phyloP scores from a whole-genome alignment of 2,888 invertebrate species.

The Stenolophus ochropezus region DNA sequence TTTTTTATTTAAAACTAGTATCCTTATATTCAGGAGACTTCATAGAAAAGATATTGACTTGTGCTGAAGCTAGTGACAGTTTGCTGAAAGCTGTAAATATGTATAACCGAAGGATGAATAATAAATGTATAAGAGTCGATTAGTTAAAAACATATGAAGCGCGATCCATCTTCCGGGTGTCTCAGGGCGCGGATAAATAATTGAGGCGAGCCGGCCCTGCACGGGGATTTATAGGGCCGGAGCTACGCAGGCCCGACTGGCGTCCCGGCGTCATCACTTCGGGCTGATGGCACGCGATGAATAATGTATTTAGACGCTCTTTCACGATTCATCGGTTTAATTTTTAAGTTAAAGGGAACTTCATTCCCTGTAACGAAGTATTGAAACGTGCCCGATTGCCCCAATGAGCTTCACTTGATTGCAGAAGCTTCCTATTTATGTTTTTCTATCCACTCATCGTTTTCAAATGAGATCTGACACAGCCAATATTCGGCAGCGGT shows the following conservation, averaged over 20 bases:
- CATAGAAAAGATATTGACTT: too few species aligned
- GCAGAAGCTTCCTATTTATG: too few species aligned
- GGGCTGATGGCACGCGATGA: conserved; percentile 45
- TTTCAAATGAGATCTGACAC: too few species aligned
- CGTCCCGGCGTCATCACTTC: conserved; percentile 47
- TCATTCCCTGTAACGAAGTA: conserved; percentile 30
- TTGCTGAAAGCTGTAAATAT: background rate
- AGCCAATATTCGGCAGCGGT: too few species aligned
- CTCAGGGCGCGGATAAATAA: conserved; percentile 39
- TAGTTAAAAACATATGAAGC: conserved; percentile 12
- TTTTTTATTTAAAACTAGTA: too few species aligned
- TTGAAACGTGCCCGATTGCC: background rate
- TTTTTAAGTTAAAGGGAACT: conserved; percentile 43
- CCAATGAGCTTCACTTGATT: conserved; percentile 12
- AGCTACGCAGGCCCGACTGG: conserved; percentile 1
- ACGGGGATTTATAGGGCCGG: conserved; percentile 26
- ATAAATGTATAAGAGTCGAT: conserved; percentile 18
- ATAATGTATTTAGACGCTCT: conserved; percentile 44
- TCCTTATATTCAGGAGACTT: too few species aligned
- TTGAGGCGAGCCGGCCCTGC: conserved; percentile 15
- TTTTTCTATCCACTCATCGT: too few species aligned
- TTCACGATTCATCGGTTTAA: conserved; percentile 50
- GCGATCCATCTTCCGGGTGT: conserved; percentile 21
- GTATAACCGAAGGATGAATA: background rate
- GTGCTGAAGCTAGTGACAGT: too few species aligned